Base-by-base conservation (phyloP, 2,797 vertebrate species). In the Somateria mollissima region DNA sequence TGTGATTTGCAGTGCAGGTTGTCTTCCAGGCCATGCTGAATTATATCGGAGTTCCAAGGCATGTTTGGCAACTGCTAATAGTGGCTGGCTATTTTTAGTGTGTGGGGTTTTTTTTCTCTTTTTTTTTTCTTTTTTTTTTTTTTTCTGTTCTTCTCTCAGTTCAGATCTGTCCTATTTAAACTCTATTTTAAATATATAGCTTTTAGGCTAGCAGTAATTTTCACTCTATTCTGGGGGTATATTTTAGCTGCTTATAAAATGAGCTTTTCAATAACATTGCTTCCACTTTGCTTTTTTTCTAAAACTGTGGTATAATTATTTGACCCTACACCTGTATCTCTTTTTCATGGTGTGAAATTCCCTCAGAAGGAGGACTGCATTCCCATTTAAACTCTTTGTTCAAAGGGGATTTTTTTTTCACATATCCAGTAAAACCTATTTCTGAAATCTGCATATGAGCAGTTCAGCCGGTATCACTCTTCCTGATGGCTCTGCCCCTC, bases 41-140 rank as follows among this genome's bases (percentile, higher is more conserved):
- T 96, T 94, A 85, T 84, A 70, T 96, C 93, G 27, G 14, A 85
- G 49, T 96, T 94, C 67, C 80, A 95, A 92, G 92, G n/a, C 70
- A 85, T 67, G 78, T 90, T 95, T 95, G 89, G 80, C 74, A 93
- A 84, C 22, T 37, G 71, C 75, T 97, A 96, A 95, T 70, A 96
- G 74, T 65, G 66, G 27, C 60, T 92, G 74, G 30, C 37, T 97
- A 97, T 97, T 97, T 97, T 97, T 96, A 95, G 96, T 49, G 41
- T 41, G 7, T 18, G 7, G 69, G 9, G 21, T 5, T 34, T 93
- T 93, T 25, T 62, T 62, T 84, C 69, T 14, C 69, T 14, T 30
- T 6, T 34, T 87, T 69, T 10, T 30, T 4, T 39, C 19, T 69
- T 13, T 39, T 43, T 69, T 13, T 62, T 6, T 41, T 93, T 93